A percentile compares a stretch with the other conserved stretches of the same genome.
Evolutionary conservation across 1,140 invertebrate genomes (phyloP).

Genomic region (Bradynema listronoti): DNA sequence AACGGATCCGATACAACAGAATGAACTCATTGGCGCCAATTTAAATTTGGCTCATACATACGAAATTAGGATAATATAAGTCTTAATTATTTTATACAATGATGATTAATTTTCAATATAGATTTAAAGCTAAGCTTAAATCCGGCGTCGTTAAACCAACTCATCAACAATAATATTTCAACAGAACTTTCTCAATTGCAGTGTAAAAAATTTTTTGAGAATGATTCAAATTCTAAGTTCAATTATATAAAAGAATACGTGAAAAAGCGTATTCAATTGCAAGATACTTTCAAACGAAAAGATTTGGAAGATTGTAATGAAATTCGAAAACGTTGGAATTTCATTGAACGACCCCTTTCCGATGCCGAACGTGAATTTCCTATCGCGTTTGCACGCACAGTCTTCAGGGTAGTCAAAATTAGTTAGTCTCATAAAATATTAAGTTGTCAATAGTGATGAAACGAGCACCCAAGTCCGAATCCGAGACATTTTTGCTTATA

Average conservation of each 20-base stretch:
- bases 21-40: too few relatives aligned
- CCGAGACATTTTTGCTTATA: not conserved
- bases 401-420: conserved; percentile 27
- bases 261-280: not conserved
- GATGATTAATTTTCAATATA: too few relatives aligned
- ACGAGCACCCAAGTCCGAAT: not conserved
- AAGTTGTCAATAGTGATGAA: not conserved
- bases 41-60: too few relatives aligned
- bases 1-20: too few relatives aligned
- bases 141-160: too few relatives aligned
- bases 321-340: conserved; percentile 18
- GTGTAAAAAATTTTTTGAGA: conserved; percentile 3
- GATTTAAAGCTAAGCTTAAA: too few relatives aligned
- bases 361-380: conserved; percentile 23
- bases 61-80: too few relatives aligned
- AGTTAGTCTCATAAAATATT: not conserved
- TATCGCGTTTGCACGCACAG: conserved; percentile 30
- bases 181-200: conserved; percentile 1
- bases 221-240: not conserved
- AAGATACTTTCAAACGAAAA: not conserved
- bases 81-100: too few relatives aligned
- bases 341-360: not conserved
- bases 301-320: conserved; percentile 5
- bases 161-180: too few relatives aligned
- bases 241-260: too few relatives aligned